Percentiles rank a stretch among this genome's conserved stretches.
phyloP scores from a whole-genome alignment of 1,140 invertebrate genomes.

The Drosophila sucinea region DNA sequence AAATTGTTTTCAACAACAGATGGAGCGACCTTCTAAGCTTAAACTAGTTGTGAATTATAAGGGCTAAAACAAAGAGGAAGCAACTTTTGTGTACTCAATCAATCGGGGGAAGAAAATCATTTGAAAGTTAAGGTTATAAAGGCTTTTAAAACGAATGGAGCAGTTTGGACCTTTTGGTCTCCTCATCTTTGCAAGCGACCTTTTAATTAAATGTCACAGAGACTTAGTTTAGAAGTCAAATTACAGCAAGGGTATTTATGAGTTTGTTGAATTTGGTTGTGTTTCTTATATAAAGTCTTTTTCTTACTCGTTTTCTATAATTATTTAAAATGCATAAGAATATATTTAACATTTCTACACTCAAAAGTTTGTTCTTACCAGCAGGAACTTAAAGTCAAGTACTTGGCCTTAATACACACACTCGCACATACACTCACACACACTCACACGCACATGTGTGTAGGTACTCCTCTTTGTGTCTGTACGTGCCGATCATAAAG shows the following conservation, averaged over 20 bases:
- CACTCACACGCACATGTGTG: not conserved
- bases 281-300: not conserved
- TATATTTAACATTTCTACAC: not conserved
- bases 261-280: not conserved
- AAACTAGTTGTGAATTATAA: no score
- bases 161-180: no score
- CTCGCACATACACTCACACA: conserved; percentile 16
- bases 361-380: conserved; percentile 1
- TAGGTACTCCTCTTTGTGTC: conserved; percentile 15
- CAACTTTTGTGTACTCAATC: no score
- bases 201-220: no score
- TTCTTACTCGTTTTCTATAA: not conserved
- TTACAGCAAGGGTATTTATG: conserved; percentile 15
- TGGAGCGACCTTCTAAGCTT: no score
- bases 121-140: no score
- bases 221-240: not conserved
- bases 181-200: no score
- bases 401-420: conserved; percentile 17
- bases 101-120: no score
- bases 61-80: no score
- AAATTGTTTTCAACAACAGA: no score
- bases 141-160: no score
- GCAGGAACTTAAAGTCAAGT: conserved; percentile 32
- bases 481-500: conserved; percentile 76
- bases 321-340: not conserved